Base-by-base conservation (phyloP, 2,113 vertebrate species). In the Lagopus muta region DNA sequence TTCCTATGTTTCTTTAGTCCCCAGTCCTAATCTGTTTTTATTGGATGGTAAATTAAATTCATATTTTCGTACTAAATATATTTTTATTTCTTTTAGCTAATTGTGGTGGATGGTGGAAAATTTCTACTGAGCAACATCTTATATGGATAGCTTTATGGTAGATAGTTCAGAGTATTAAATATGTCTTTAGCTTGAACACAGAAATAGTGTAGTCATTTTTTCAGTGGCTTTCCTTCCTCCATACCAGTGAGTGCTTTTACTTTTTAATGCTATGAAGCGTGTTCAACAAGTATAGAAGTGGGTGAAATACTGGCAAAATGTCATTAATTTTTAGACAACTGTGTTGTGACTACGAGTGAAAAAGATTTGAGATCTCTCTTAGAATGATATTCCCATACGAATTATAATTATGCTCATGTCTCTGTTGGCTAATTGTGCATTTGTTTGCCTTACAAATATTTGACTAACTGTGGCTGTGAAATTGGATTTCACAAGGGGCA, bases 1-100 rank as follows among this genome's bases (percentile, higher is more conserved):
- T 54, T 10, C 1, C 9, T 22, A 3, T 1, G 7, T 88, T 69
- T 38, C 9, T 3, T 4, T 27, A n/a, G 2, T 8, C 43, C 2
- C 4, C 20, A 38, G 2, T 8, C 40, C 2, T 7, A 47, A 7
- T 60, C 65, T 45, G 50, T 54, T 43, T 74, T 45, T 54, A 11
- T 16, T 75, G 75, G 32, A 12, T 24, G 14, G 11, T 54, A 27
- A 58, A 67, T 47, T 38, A 27, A 58, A 67, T 47, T 38, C 6
- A 54, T n/a, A 50, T 55, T 54, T 60, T 5, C 2, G 43, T 10
- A 12, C 7, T 48, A 43, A 61, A 13, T 6, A 11, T 2, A 7
- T 20, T 78, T 57, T 40, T 2, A 8, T 25, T 77, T 69, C 61
- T 69, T 5, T 0, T 47, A 15, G 9, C 0, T 2, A 9, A 36